Conservation (phyloP, 2,797 vertebrate species). For the Taeniopygia guttata region DNA sequence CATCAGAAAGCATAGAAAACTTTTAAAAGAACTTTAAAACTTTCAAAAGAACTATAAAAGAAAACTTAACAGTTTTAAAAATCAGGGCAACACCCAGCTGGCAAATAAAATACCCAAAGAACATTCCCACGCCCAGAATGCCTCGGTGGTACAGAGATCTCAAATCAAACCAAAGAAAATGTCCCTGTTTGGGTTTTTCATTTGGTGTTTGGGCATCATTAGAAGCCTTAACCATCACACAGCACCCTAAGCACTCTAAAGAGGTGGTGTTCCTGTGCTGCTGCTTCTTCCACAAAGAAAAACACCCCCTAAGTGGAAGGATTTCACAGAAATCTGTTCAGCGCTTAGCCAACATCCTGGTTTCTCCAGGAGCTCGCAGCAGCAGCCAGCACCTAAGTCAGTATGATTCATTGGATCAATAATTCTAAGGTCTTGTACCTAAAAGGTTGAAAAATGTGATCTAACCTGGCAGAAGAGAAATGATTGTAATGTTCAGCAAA, state of each 20-base stretch:
- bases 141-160: background rate
- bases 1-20: too few species aligned
- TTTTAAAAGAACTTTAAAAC: too few species aligned
- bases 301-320: background rate
- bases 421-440: slow-evolving; percentile 63
- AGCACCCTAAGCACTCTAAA: too few species aligned
- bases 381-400: slow-evolving; percentile 45
- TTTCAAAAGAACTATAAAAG: too few species aligned
- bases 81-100: background rate
- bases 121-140: background rate
- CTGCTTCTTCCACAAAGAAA: background rate
- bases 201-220: background rate
- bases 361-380: background rate
- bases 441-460: slow-evolving; percentile 65
- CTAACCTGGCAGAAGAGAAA: slow-evolving; percentile 58
- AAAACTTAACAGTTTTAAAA: too few species aligned
- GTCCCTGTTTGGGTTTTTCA: fast-evolving
- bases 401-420: slow-evolving; percentile 68
- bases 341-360: background rate
- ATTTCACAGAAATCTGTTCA: background rate
- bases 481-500: slow-evolving; percentile 62
- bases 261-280: fast-evolving
- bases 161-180: background rate
- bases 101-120: background rate
- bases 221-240: background rate